phyloP scores from a whole-genome alignment of 1,140 invertebrate species.

The Popillia japonica region DNA sequence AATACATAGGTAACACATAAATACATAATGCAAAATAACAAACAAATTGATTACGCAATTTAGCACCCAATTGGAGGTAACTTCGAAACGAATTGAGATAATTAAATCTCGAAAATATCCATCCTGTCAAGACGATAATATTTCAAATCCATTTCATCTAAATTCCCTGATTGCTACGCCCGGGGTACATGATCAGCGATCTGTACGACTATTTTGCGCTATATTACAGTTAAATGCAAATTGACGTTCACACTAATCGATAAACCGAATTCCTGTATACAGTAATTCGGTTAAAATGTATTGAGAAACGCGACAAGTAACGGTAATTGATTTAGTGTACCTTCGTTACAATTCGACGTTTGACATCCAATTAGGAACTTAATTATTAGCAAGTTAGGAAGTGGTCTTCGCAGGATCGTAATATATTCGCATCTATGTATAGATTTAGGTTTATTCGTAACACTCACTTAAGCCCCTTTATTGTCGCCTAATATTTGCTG shows the following conservation, averaged over 20 bases:
- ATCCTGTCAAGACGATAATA: too few relatives aligned
- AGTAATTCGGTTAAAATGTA: constrained; percentile 16
- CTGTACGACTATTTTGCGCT: background rate
- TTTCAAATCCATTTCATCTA: too few relatives aligned
- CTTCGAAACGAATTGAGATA: too few relatives aligned
- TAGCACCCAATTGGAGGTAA: too few relatives aligned
- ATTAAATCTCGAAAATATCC: too few relatives aligned
- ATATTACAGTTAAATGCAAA: background rate
- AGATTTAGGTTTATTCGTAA: background rate
- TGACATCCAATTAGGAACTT: constrained; percentile 13
- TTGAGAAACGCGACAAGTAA: constrained; percentile 18
- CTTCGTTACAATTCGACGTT: constrained; percentile 31
- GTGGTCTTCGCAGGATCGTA: background rate
- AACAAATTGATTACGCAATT: too few relatives aligned
- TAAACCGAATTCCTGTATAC: background rate
- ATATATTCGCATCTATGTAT: background rate
- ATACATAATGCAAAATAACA: too few relatives aligned
- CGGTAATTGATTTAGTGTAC: constrained; percentile 13
- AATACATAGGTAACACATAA: too few relatives aligned
- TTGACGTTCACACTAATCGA: background rate
- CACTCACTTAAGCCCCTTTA: background rate
- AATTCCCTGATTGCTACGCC: too few relatives aligned
- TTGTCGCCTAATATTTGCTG: background rate
- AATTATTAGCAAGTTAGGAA: constrained; percentile 18
- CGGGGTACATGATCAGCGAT: background rate